Base-by-base conservation (phyloP, 1,140 invertebrate genomes). In the Chironomus striatipennis region DNA sequence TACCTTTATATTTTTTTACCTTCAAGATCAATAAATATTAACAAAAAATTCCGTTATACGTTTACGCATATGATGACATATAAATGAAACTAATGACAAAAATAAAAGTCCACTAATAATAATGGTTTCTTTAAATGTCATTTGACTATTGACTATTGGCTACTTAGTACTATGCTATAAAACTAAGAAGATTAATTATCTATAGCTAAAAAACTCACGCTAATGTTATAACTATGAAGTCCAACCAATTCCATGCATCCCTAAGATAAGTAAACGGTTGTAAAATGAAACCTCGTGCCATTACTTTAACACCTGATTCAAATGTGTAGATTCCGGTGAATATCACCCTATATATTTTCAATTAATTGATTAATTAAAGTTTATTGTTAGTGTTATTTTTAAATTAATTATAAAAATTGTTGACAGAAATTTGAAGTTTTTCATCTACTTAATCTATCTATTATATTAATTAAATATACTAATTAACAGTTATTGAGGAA, bases 231-330 rank as follows among this genome's bases (percentile, higher is more conserved):
- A 98, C 96, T 90, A 97, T 91, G 92, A 99, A 98, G 92, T 99
- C 97, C 88, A 98, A 91, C 96, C 96, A 98, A 91, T 98, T 99
- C 97, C 97, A 98, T 89, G 96, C 94, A 92, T 99, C 97, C 91
- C 97, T 93, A 90, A 99, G 93, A 92, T 98, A 99, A 88, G 97
- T 98, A 90, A 98, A 98, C 87, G 91, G 91, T 89, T 96, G 91
- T 86, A 98, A 89, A 88, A 98, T 96, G 90, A 98, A 98, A 88
- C 97, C 97, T 89, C 97, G 90, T 84, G 96, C 96, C 90, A 97
- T 93, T 87, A 98, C 92, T 92, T 98, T 98, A 86, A 98, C 92
- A 85, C 95, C 91, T 84, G 95, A 96, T 90, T 99, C 97, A 89
- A 98, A 93, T 85, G 95, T 97, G 90, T 99, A 99, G 90, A 98